Base-by-base conservation (phyloP, 2,888 invertebrate species). In the Drosophila affinis region DNA sequence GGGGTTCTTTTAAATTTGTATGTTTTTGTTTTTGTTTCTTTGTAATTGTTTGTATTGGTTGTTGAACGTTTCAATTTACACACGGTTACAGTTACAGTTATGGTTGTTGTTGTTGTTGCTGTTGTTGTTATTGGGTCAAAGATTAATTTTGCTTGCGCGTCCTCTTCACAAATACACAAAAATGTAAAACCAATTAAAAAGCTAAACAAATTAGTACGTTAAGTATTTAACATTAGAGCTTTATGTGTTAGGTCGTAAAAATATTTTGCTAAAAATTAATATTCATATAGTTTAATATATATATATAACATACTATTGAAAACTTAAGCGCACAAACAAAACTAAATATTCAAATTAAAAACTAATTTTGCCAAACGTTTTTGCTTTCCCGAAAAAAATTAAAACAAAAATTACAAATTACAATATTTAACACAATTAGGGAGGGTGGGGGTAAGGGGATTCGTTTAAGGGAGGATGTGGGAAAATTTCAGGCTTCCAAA, bases 211-310 rank as follows among this genome's bases (percentile, higher is more conserved):
- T 76, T 73, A 79, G 73, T 76, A 67, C 73, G 69, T 79, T 79
- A 77, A 81, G 64, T 79, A 81, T 76, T 75, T 75, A 79, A 79
- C 76, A 78, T 87, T 78, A 78, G 72, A 52, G 58, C 52, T 65
- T 74, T 78, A 83, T 74, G 75, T 78, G 73, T 78, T 82, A 82
- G 77, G 46, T 54, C 72, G 78, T 86, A 82, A 69, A 80, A 84
- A 90, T 89, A 90, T 88, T 90, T 90, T 79, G 89, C 90, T 90
- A 90, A 89, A 88, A 86, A 89, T 88, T 89, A 90, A 79, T 87
- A 85, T 80, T 75, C 82, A 88, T 79, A 77, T 76, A 85, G 81
- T 86, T 81, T 81, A 77, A 80, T 74, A 62, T 78, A 70, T 74
- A 64, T 78, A 78, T 82, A 81, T 87, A 88, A 84, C 84, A 82